These are phyloP conservation scores for Chionodraco myersi DNA, from an alignment of 2,113 vertebrate genomes.

Conservation along the genomic window DNA sequence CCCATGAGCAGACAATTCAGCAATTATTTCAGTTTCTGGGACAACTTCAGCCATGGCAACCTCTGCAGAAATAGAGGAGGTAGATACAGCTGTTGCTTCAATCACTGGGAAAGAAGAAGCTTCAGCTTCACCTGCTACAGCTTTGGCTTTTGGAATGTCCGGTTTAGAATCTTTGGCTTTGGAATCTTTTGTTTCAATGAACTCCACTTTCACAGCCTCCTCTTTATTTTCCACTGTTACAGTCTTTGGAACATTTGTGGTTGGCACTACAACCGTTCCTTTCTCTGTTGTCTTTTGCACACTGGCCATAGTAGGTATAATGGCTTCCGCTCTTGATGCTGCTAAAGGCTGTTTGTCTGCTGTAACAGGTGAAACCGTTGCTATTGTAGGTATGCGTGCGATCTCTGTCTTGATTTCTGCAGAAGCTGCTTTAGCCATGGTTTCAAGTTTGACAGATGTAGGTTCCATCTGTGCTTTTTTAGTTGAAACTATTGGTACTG, in stretches of 20 bases:
- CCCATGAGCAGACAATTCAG: conserved; percentile 56
- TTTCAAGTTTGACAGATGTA: conserved; percentile 31
- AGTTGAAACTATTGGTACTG: conserved; percentile 51
- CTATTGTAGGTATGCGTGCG: conserved; percentile 2
- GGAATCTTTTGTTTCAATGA: conserved; percentile 6
- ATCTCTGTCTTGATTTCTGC: conserved; percentile 12
- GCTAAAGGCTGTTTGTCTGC: conserved; percentile 37
- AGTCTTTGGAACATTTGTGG: conserved; percentile 13
- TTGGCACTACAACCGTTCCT: conserved; percentile 32
- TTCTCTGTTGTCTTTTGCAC: conserved; percentile 7
- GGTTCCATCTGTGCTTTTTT: conserved; percentile 39
- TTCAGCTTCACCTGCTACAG: conserved; percentile 1
- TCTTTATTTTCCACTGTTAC: conserved; percentile 19
- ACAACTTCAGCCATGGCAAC: conserved; percentile 10
- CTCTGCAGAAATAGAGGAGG: conserved; percentile 37
- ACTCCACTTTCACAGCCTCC: conserved; percentile 23
- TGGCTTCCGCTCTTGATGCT: conserved; percentile 13
- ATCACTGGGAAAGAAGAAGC: conserved; percentile 13
- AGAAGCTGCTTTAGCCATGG: neutral
- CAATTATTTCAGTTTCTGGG: conserved; percentile 27
- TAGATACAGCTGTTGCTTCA: conserved; percentile 4
- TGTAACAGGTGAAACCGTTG: conserved; percentile 11
- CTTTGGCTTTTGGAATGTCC: conserved; percentile 63
- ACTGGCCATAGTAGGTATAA: conserved; percentile 16
- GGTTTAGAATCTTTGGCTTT: conserved; percentile 67